These are phyloP conservation scores for Stegastes partitus DNA, from an alignment of 2,113 vertebrate genomes.

Conservation along the genomic window DNA sequence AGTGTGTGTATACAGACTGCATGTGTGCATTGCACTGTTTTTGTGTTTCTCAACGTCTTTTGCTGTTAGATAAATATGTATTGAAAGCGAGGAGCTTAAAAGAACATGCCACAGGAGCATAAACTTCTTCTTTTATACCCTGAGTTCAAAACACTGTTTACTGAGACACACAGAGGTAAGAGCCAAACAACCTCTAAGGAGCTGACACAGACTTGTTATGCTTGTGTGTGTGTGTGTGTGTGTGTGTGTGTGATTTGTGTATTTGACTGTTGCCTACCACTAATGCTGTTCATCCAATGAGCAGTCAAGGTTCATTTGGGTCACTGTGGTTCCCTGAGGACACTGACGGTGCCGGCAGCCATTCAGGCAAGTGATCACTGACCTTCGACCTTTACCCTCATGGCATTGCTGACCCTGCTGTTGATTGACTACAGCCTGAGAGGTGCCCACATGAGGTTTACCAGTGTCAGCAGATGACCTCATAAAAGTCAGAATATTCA, in stretches of 20 bases:
- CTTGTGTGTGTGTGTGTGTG: conserved; percentile 10
- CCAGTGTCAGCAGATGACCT: conserved; percentile 25
- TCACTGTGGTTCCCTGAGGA: conserved; percentile 46
- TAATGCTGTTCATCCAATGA: conserved; percentile 18
- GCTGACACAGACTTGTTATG: not conserved
- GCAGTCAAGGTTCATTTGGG: conserved; percentile 38
- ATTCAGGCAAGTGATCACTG: not conserved
- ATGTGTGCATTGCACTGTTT: conserved; percentile 10
- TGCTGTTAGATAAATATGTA: conserved; percentile 69
- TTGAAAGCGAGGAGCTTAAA: conserved; percentile 47
- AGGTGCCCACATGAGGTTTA: conserved; percentile 4
- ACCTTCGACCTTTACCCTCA: conserved; percentile 43
- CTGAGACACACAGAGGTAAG: conserved; percentile 52
- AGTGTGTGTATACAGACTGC: conserved; percentile 16
- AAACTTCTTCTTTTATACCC: conserved; percentile 58
- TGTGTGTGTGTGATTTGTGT: conserved; percentile 38
- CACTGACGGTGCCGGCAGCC: not conserved
- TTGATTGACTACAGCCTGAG: conserved; percentile 27
- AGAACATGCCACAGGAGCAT: conserved; percentile 52
- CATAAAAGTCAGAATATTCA: not conserved
- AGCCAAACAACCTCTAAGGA: conserved; percentile 48
- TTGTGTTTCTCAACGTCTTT: conserved; percentile 24
- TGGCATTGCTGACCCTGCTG: conserved; percentile 21
- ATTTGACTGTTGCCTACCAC: conserved; percentile 14
- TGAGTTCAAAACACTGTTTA: conserved; percentile 69